Conservation (phyloP, 2,797 vertebrate genomes). For the Melanotaenia nigrans region DNA sequence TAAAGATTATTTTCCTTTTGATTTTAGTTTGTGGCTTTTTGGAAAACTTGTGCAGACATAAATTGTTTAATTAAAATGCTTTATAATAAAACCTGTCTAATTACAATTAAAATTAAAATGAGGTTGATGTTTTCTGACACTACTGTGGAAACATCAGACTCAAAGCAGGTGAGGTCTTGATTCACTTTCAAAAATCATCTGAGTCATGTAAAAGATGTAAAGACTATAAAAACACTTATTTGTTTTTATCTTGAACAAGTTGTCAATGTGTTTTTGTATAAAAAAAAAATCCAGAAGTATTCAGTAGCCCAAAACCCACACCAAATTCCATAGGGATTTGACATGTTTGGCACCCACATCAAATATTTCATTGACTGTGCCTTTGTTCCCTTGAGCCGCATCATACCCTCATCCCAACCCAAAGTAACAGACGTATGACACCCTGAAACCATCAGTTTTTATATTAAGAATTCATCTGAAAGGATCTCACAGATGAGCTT, state of each 20-base stretch:
- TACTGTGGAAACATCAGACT: constrained; percentile 1
- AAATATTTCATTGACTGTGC: not conserved
- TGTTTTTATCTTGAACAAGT: constrained; percentile 2
- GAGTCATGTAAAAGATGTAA: constrained; percentile 8
- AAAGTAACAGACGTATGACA: constrained; percentile 22
- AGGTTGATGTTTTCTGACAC: constrained; percentile 7
- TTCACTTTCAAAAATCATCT: constrained; percentile 10
- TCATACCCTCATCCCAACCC: constrained; percentile 4
- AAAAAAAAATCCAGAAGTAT: constrained; percentile 13
- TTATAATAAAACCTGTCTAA: constrained; percentile 2
- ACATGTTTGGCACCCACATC: not conserved
- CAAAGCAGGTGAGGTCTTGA: not conserved
- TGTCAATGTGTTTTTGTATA: constrained; percentile 1
- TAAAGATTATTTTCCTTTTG: not conserved
- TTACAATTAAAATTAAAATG: constrained; percentile 8
- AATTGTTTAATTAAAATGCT: constrained; percentile 1
- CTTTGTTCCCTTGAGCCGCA: constrained; percentile 6
- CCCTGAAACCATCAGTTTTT: constrained; percentile 39
- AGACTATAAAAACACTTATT: constrained; percentile 13
- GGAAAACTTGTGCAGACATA: not conserved
- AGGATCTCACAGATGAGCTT: constrained; percentile 42
- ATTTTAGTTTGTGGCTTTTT: not conserved
- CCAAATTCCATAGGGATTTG: constrained; percentile 5
- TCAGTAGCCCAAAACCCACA: constrained; percentile 3
- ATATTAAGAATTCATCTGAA: constrained; percentile 46